phyloP scores from a whole-genome alignment of 2,888 invertebrate species.

The Sialis lutaria region DNA sequence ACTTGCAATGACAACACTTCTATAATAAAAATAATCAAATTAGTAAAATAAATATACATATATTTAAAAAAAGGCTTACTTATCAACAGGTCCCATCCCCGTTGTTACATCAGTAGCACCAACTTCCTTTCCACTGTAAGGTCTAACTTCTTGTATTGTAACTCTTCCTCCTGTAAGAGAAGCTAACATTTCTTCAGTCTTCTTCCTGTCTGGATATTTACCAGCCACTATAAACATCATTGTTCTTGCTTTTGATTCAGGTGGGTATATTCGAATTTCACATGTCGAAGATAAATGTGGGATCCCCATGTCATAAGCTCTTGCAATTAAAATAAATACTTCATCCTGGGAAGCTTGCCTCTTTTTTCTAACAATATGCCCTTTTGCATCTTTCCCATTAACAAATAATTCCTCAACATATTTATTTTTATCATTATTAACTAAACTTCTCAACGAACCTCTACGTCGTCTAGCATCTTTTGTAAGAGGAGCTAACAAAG shows the following conservation, averaged over 20 bases:
- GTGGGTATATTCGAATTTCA: constrained; percentile 59
- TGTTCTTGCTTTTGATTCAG: constrained; percentile 54
- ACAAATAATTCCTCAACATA: neutral
- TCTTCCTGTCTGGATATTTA: constrained; percentile 50
- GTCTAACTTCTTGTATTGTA: constrained; percentile 54
- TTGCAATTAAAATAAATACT: constrained; percentile 47
- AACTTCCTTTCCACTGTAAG: constrained; percentile 39
- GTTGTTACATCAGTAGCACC: constrained; percentile 34
- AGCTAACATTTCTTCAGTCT: constrained; percentile 57
- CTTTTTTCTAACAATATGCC: neutral
- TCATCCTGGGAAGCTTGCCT: constrained; percentile 11
- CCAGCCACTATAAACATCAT: constrained; percentile 73
- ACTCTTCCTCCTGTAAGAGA: constrained; percentile 67
- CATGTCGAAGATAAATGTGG: constrained; percentile 59
- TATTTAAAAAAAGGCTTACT: constrained; percentile 21
- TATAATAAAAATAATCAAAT: constrained; percentile 15
- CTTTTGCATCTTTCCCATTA: neutral
- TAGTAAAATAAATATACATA: neutral
- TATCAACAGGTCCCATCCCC: constrained; percentile 35
- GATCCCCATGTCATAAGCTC: constrained; percentile 73
- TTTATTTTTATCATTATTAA: constrained; percentile 4
- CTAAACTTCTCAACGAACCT: neutral
- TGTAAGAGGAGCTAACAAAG: constrained; percentile 34
- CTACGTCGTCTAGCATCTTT: constrained; percentile 15
- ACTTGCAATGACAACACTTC: constrained; percentile 55